Evolutionary conservation across 2,888 invertebrate genomes (phyloP), one percentile per base, ranked within the genome.

Genomic region (Apodemia hepburni): DNA sequence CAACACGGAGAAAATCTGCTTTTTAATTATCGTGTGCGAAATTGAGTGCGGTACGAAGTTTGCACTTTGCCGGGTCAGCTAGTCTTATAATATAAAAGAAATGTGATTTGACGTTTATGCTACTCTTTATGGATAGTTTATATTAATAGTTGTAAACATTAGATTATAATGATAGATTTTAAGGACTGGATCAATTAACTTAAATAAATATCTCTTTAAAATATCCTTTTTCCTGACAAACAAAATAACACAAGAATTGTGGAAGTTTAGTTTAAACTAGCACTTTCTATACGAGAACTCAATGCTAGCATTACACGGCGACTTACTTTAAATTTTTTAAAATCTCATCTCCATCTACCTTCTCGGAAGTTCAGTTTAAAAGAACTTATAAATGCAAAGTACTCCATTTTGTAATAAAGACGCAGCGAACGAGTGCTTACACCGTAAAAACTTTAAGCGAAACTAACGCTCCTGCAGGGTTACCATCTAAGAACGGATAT

Each of bases 401-500:
- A 75, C 78, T 79, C 73, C 69, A 77, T 72, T 73, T 71, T 70
- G 73, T 72, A 77, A 75, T 76, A 79, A 78, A 79, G 77, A 80
- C 75, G 68, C 74, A 72, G 69, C 75, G 70, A 72, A 70, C 73
- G 72, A 78, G 74, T 72, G 77, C 76, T 78, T 71, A 74, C 78
- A 72, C 76, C 74, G 74, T 84, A 82, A 84, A 84, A 86, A 84
- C 80, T 84, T 82, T 76, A 79, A 83, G 81, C 77, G 71, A 75
- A 77, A 76, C 77, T 74, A 77, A 79, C 79, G 75, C 77, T 73
- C 27, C 22, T 27, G 12, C 7, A 54, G 54, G 54, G 69, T 70
- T 74, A 8, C 7, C 33, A 33, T 33, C 7, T 33, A 33, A 33
- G 33, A 33, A 33, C 33, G 8, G 1, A 33, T 33, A 8, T 8